Evolutionary conservation across 1,140 invertebrate genomes (phyloP), one percentile per base, ranked within the genome.

Genomic region (Lanistes nyassanus): DNA sequence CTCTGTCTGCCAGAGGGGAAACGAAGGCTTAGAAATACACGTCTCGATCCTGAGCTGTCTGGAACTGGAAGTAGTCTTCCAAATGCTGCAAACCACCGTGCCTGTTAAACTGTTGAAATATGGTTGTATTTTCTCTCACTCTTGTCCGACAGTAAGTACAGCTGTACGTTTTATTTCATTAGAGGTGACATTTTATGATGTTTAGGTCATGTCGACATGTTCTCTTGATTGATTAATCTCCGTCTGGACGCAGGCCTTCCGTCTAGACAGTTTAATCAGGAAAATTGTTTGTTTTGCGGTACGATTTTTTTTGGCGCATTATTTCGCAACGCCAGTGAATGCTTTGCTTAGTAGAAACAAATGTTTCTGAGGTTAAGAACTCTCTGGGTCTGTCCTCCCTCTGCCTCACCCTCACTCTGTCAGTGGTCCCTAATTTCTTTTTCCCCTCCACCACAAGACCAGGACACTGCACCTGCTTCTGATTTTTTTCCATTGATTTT

Each of bases 131-230:
- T 77, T 79, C 79, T 65, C 65, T 82, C 34, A 80, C 81, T 51
- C 65, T 82, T 53, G 76, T 82, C 62, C 56, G 81, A 75, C 81
- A 82, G 81, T 82, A 82, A 79, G 81, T 80, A 68, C 37, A 19
- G 66, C 56, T 11, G 0, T 47, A 31, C n/a, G 56, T 68, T 29
- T n/a, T 68, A 16, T 53, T 69, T 69, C 26, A 9, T 69, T 16
- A 47, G 5, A 47, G 5, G 42, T 51, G 39, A 69, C 67, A 31
- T 51, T 69, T 26, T 51, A 51, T 65, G 19, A n/a, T 69, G n/a
- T 53, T 26, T 51, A 36, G 68, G 68, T 55, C 53, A 58, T 23
- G 47, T 70, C 51, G 68, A 70, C 68, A 70, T 58, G 68, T n/a
- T 26, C 53, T 55, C 51, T 70, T 60, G 66, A 74, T 67, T 74